A percentile compares a stretch with the other conserved stretches of the same genome.
Evolutionary conservation across 1,140 invertebrate genomes (phyloP).

Genomic region (Proales similis): DNA sequence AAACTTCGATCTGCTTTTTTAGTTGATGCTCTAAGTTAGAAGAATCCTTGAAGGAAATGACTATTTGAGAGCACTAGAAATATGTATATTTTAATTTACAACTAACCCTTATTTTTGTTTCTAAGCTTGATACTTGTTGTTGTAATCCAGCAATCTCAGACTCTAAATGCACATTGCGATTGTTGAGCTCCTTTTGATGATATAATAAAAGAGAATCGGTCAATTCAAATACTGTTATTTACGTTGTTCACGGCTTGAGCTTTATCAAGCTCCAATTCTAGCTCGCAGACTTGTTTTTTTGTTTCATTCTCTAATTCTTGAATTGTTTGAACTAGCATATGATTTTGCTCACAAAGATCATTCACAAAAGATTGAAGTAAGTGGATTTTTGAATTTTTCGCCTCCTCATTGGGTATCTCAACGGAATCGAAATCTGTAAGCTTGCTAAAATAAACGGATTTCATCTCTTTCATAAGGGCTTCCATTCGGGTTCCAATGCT

Average conservation of each 20-base stretch:
- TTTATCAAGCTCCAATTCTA: constrained; percentile 47
- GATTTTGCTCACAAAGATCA: constrained; percentile 51
- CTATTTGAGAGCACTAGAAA: no score
- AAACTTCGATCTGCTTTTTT: no score
- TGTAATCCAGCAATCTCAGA: constrained; percentile 2
- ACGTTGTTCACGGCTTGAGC: constrained; percentile 45
- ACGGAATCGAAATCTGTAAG: constrained; percentile 5
- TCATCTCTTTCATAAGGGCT: constrained; percentile 24
- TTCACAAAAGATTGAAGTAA: constrained; percentile 48
- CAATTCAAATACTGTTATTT: background rate
- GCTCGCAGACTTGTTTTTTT: constrained; percentile 45
- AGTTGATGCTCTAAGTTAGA: no score
- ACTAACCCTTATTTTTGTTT: constrained; percentile 19
- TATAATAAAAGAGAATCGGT: background rate
- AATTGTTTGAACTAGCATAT: constrained; percentile 49
- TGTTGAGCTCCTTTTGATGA: background rate
- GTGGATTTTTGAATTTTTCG: constrained; percentile 12
- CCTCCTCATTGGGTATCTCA: constrained; percentile 6
- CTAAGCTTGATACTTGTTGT: background rate
- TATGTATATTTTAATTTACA: constrained; percentile 1
- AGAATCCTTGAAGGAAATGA: no score
- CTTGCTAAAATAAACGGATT: constrained; percentile 20
- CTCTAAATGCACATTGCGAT: background rate
- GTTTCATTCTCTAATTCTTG: constrained; percentile 51
- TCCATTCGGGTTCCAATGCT: constrained; percentile 34